phyloP scores from a whole-genome alignment of 2,888 invertebrate genomes.

The Leptinotarsa peninsularis region DNA sequence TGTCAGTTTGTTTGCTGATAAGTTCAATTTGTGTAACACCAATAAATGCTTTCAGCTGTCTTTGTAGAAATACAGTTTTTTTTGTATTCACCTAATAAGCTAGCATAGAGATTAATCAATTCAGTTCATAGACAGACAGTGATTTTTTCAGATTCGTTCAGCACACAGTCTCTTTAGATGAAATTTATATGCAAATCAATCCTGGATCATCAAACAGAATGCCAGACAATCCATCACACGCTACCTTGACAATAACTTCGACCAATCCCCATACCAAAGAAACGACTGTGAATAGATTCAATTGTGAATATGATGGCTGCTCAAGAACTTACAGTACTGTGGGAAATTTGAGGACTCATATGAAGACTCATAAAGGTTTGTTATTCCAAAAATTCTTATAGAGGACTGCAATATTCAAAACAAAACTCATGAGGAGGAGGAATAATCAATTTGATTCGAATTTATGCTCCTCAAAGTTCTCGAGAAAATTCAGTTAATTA shows the following conservation, averaged over 20 bases:
- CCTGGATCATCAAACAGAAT: slow-evolving; percentile 74
- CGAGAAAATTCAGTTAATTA: no score
- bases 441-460: no score
- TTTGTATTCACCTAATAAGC: no score
- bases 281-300: slow-evolving; percentile 77
- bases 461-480: no score
- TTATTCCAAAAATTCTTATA: not conserved
- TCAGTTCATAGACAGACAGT: not conserved
- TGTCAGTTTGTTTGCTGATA: not conserved
- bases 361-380: slow-evolving; percentile 95
- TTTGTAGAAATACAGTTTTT: no score
- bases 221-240: slow-evolving; percentile 77
- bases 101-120: not conserved
- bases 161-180: slow-evolving; percentile 76
- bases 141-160: slow-evolving; percentile 73
- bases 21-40: no score
- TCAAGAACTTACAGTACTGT: slow-evolving; percentile 91
- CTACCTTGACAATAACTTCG: slow-evolving; percentile 76
- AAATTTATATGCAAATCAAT: slow-evolving; percentile 78
- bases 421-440: no score
- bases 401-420: no score
- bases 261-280: slow-evolving; percentile 68
- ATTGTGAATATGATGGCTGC: slow-evolving; percentile 91
- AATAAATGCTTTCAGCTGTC: no score
- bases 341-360: slow-evolving; percentile 93